phyloP scores from a whole-genome alignment of 2,113 vertebrate genomes.

The Melanostigma gelatinosum region DNA sequence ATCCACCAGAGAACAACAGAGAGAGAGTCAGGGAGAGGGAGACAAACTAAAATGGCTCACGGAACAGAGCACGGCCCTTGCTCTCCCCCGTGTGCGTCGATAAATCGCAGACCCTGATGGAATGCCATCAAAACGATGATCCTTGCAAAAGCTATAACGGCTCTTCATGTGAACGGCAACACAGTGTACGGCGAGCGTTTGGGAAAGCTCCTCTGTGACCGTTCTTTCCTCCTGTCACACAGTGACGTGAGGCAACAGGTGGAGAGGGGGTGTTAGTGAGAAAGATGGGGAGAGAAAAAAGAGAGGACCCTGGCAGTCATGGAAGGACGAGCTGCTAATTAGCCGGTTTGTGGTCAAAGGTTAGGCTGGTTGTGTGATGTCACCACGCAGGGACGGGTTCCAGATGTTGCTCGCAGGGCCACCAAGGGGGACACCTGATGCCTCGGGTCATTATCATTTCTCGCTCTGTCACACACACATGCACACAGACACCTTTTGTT shows the following conservation, averaged over 20 bases:
- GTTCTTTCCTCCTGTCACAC: slow-evolving; percentile 27
- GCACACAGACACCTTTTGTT: slow-evolving; percentile 21
- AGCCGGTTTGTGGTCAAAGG: slow-evolving; percentile 80
- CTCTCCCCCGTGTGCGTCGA: slow-evolving; percentile 11
- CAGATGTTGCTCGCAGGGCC: slow-evolving; percentile 72
- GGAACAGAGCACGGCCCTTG: slow-evolving; percentile 34
- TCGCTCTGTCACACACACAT: slow-evolving; percentile 35
- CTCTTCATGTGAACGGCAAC: slow-evolving; percentile 5
- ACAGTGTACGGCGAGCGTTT: not conserved
- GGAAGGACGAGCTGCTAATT: slow-evolving; percentile 80
- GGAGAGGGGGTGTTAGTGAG: slow-evolving; percentile 38
- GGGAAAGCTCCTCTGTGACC: not conserved
- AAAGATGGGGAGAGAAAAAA: slow-evolving; percentile 54
- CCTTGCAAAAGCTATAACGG: not conserved
- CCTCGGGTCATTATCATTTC: slow-evolving; percentile 55
- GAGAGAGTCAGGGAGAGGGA: slow-evolving; percentile 57
- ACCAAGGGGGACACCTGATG: slow-evolving; percentile 64
- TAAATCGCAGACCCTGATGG: slow-evolving; percentile 62
- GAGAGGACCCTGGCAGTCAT: slow-evolving; percentile 54
- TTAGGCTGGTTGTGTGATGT: slow-evolving; percentile 74
- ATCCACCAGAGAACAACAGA: slow-evolving; percentile 60
- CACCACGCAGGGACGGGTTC: slow-evolving; percentile 72
- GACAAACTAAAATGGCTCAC: slow-evolving; percentile 69
- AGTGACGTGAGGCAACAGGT: slow-evolving; percentile 75
- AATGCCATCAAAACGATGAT: slow-evolving; percentile 30